A percentile compares a stretch with the other conserved stretches of the same genome.
These are phyloP conservation scores for Fregetta grallaria DNA, from an alignment of 2,113 vertebrate species.

Conservation along the genomic window DNA sequence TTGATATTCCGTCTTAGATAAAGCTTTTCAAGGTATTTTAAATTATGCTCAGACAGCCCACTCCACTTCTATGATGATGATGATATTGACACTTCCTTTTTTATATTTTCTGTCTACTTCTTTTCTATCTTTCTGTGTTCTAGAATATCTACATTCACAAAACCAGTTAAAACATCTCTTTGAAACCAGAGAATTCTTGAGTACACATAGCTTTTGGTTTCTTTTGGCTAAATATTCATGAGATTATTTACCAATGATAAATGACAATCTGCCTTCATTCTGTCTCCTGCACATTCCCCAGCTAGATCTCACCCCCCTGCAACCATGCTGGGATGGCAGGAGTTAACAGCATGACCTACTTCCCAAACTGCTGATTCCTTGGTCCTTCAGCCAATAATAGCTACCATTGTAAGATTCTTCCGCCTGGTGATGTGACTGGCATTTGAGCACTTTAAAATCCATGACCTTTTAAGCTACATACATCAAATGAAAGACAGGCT, in stretches of 20 bases:
- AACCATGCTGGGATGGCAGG: neutral
- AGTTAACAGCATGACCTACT: conserved; percentile 53
- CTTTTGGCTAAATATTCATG: neutral
- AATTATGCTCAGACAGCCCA: neutral
- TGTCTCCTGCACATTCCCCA: neutral
- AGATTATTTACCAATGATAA: neutral
- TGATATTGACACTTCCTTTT: neutral
- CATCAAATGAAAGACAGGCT: conserved; percentile 46
- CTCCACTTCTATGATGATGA: neutral
- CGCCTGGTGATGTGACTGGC: conserved; percentile 18
- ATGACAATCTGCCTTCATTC: neutral
- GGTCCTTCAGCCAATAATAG: conserved; percentile 35
- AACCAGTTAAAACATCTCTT: neutral
- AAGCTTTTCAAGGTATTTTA: neutral
- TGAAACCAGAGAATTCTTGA: neutral
- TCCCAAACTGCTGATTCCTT: conserved; percentile 31
- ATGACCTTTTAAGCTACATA: conserved; percentile 51
- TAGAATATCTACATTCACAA: neutral
- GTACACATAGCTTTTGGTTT: neutral
- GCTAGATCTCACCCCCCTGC: neutral
- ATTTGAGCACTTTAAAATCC: conserved; percentile 34
- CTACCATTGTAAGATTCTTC: conserved; percentile 5
- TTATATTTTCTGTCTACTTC: neutral
- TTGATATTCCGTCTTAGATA: neutral
- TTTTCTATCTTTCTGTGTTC: neutral